Base-by-base conservation (phyloP, 2,888 invertebrate genomes). In the Nomada lathburiana region DNA sequence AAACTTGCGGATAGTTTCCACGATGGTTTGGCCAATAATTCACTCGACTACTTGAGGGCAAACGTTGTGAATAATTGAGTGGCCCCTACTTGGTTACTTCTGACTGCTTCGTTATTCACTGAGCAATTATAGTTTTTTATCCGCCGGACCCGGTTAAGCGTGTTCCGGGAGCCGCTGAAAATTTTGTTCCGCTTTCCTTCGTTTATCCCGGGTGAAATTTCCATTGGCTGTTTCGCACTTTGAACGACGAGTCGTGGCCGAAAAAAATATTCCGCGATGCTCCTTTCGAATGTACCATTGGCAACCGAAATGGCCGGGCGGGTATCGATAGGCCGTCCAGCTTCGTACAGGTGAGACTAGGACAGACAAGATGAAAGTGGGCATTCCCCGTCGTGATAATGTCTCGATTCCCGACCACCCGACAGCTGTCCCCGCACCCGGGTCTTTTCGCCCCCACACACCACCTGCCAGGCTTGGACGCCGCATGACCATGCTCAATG, bases 401-500 rank as follows among this genome's bases (percentile, higher is more conserved):
- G 65, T 69, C 72, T 70, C 76, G 68, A 71, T 67, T 71, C 68
- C 70, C 64, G 68, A 52, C 18, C 65, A 36, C 59, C n/a, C n/a
- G n/a, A 29, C n/a, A 72, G 60, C 65, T 59, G 18, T n/a, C 42
- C 16, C 4, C 62, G 18, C 20, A 2, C 23, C 26, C 23, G 1
- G 4, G 3, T 5, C 20, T 50, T 20, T 36, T 36, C 47, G 71
- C 18, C 70, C 5, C 73, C 26, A 26, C 2, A 1, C 26, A 26
- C 26, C 26, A 26, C 76, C 73, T 76, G 64, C 81, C 81, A 36
- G 7, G 64, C 44, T 64, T 70, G 81, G 82, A 77, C 26, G 60
- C 71, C 69, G 20, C 69, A 57, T 60, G 59, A 53, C 62, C 44
- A 72, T 73, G 64, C 73, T 78, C 74, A 81, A 81, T 83, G 73